Conservation (phyloP, 1,140 invertebrate species). For the Euwallacea similis region DNA sequence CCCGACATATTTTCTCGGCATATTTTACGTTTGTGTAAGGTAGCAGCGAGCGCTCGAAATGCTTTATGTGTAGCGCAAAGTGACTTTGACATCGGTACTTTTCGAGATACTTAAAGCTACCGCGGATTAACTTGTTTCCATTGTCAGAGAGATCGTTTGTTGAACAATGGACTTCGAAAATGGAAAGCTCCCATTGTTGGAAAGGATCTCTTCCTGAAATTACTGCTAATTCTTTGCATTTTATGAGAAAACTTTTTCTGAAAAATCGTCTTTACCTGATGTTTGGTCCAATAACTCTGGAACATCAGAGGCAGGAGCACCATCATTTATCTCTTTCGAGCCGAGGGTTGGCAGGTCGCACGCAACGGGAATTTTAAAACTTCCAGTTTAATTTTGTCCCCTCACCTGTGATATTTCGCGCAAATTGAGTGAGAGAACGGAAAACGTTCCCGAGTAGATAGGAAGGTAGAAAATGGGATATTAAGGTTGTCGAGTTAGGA, state of each 20-base stretch:
- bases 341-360: slow-evolving; percentile 30
- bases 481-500: slow-evolving; percentile 34
- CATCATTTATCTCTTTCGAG: slow-evolving; percentile 36
- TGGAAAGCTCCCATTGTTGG: no score
- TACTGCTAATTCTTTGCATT: no score
- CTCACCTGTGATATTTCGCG: slow-evolving; percentile 38
- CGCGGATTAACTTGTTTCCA: background rate
- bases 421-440: slow-evolving; percentile 34
- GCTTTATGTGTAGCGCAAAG: background rate
- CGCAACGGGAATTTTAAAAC: slow-evolving; percentile 39
- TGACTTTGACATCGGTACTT: background rate
- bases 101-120: slow-evolving; percentile 1
- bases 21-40: slow-evolving; percentile 18
- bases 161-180: no score
- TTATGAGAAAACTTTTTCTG: no score
- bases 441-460: slow-evolving; percentile 28
- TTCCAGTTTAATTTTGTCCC: slow-evolving; percentile 37
- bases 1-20: slow-evolving; percentile 31
- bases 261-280: background rate
- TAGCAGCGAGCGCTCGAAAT: slow-evolving; percentile 6
- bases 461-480: slow-evolving; percentile 37
- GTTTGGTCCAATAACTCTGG: background rate
- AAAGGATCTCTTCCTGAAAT: no score
- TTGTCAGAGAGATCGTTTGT: no score
- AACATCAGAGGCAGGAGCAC: background rate